A percentile compares a stretch with the other conserved stretches of the same genome.
phyloP scores from a whole-genome alignment of 1,140 invertebrate species.

The Lepidotrigona ventralis region DNA sequence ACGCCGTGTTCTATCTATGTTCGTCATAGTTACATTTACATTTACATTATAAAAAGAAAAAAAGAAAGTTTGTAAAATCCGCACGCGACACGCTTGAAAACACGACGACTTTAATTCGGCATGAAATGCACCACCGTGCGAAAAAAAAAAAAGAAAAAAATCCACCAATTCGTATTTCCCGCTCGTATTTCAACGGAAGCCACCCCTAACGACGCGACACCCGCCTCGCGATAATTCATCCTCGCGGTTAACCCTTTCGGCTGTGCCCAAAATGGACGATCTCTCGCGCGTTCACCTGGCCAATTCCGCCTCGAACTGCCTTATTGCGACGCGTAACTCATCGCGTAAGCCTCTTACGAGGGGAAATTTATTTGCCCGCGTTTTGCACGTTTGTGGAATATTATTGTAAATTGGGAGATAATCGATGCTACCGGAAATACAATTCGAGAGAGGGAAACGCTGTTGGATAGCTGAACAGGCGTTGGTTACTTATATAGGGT shows the following conservation, averaged over 20 bases:
- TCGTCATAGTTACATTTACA: not conserved
- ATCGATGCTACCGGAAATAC: not conserved
- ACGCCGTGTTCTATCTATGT: not conserved
- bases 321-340: slow-evolving; percentile 3
- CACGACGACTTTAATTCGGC: not conserved
- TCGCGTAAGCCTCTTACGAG: slow-evolving; percentile 13
- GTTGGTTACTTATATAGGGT: not conserved
- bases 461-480: not conserved
- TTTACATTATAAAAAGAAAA: too few relatives aligned
- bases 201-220: not conserved
- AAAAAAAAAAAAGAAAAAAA: not conserved
- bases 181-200: not conserved
- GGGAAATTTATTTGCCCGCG: not conserved
- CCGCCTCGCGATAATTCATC: not conserved
- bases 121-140: not conserved
- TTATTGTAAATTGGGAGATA: slow-evolving; percentile 7
- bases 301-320: not conserved
- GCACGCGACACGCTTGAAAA: not conserved
- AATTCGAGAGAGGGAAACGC: not conserved
- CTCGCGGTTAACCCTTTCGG: slow-evolving; percentile 3
- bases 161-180: not conserved
- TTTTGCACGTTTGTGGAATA: too few relatives aligned
- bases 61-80: too few relatives aligned
- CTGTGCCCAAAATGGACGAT: not conserved
- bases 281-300: not conserved